Base-by-base conservation (phyloP, 2,888 invertebrate genomes). In the Apodemia duryi region DNA sequence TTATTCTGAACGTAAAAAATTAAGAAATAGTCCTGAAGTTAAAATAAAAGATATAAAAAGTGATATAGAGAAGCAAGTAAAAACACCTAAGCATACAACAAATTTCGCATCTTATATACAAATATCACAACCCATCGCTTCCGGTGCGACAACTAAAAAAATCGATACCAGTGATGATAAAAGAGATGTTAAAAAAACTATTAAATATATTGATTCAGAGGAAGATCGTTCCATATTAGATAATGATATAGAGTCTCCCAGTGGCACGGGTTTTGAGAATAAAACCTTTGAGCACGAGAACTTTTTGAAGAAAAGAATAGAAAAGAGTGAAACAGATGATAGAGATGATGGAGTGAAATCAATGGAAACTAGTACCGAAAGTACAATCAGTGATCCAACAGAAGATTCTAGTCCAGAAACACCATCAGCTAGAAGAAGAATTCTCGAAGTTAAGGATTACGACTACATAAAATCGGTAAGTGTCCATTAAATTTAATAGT, bases 71-170 rank as follows among this genome's bases (percentile, higher is more conserved):
- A 91, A 91, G 68, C 89, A 90, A 72, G 85, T 89, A 0, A 90
- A 88, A 74, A 77, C 83, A 11, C 88, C 90, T 21, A 93, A 92
- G 76, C 93, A 93, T 63, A 92, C 93, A 6, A 93, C 93, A 71
- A 93, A 94, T 80, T 93, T 93, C 77, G 93, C 94, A 66, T 94
- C 94, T 65, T 94, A 93, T 77, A 94, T 94, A 74, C 93, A 93
- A 75, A 91, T 91, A 68, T 92, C 92, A 5, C 90, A 91, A 73
- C 91, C 92, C 0, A 78, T 91, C 67, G 87, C 91, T 0, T 88
- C 92, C 21, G 92, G 92, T 2, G 81, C 82, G 21, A 80, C 80
- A 21, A 77, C 82, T 57, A 88, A 83, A 66, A 68, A 75, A 11
- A 84, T 81, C 63, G 80, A 80, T 54, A 82, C 81, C 63, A 79